Evolutionary conservation across 2,113 vertebrate species (phyloP).

Genomic region (Ctenodactylus gundi): DNA sequence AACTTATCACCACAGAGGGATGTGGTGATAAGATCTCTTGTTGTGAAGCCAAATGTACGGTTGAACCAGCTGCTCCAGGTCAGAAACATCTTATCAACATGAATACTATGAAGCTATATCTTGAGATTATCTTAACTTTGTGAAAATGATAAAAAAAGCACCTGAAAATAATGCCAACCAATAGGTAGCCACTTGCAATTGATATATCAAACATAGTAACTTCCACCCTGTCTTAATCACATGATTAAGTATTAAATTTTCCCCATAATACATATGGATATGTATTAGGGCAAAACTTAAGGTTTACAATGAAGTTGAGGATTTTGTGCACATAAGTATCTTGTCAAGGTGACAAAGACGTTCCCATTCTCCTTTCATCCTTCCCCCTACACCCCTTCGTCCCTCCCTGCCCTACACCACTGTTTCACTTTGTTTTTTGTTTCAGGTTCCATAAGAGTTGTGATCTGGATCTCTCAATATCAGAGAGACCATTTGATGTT

Average conservation of each 20-base stretch:
- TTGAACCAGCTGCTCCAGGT: not conserved
- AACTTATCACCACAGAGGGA: not conserved
- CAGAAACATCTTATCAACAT: not conserved
- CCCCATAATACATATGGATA: no score
- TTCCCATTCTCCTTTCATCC: no score
- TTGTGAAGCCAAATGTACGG: not conserved
- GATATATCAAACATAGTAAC: not conserved
- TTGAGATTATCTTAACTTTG: not conserved
- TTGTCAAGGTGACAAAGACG: no score
- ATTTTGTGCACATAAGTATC: no score
- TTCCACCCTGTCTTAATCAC: not conserved
- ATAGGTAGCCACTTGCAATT: not conserved
- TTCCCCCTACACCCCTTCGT: no score
- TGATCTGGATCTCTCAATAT: no score
- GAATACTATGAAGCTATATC: not conserved
- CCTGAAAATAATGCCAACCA: not conserved
- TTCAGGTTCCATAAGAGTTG: no score
- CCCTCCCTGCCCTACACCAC: no score
- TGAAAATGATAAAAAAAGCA: not conserved
- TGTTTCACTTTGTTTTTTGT: no score
- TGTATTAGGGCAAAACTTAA: no score
- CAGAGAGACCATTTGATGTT: no score
- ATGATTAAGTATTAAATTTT: not conserved
- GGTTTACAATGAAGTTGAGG: no score
- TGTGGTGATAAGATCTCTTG: not conserved